A percentile compares a stretch with the other conserved stretches of the same genome.
phyloP scores from a whole-genome alignment of 2,888 invertebrate genomes.

The Phengaris arion region DNA sequence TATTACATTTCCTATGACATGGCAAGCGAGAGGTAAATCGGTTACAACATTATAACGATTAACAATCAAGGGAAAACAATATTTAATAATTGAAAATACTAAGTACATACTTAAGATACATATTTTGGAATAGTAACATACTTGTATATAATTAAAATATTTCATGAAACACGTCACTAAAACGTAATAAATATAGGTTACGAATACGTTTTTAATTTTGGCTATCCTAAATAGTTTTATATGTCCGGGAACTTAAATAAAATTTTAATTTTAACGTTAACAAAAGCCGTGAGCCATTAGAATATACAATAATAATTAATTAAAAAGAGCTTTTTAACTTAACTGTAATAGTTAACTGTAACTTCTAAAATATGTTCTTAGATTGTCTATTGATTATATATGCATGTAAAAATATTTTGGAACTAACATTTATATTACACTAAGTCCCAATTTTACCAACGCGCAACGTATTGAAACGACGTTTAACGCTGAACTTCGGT shows the following conservation, averaged over 20 bases:
- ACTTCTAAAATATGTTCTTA: neutral
- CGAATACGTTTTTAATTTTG: neutral
- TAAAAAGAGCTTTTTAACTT: neutral
- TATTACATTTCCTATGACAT: neutral
- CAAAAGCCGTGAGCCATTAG: neutral
- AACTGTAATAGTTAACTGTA: neutral
- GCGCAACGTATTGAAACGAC: too few relatives aligned
- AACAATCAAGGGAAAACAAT: neutral
- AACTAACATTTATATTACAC: neutral
- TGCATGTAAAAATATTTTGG: conserved; percentile 13
- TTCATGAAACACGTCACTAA: too few relatives aligned
- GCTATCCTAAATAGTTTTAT: neutral
- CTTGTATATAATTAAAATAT: neutral
- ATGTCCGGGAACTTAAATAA: neutral
- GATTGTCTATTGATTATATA: neutral
- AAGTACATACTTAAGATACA: neutral
- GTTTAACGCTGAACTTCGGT: too few relatives aligned
- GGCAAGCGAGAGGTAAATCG: neutral
- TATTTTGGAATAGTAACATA: neutral
- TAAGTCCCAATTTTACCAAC: neutral
- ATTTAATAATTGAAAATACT: neutral
- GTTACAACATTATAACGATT: neutral
- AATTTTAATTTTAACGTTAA: neutral
- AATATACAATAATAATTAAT: neutral
- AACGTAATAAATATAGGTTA: neutral